Percentiles rank a stretch among this genome's conserved stretches.
These are phyloP conservation scores for Chlorodrepanis virens DNA, from an alignment of 2,113 vertebrate genomes.

Conservation along the genomic window DNA sequence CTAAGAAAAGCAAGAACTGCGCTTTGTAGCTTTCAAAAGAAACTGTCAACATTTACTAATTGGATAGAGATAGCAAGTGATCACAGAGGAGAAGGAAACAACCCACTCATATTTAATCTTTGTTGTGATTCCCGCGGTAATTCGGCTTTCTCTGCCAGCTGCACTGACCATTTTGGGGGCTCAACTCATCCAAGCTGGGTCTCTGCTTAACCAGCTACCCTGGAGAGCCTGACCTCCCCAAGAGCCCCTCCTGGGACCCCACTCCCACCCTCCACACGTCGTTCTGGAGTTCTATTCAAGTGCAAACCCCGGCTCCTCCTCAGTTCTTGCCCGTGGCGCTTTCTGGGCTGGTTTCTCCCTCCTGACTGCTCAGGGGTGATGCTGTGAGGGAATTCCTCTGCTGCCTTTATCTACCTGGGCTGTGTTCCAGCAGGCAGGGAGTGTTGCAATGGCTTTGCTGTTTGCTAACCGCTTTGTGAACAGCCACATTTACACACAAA, in stretches of 20 bases:
- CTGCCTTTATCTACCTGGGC: fast-evolving
- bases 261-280: not conserved
- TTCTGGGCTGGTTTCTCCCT: fast-evolving
- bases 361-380: fast-evolving
- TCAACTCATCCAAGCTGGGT: fast-evolving
- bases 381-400: not conserved
- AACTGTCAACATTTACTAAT: fast-evolving
- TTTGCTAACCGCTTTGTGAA: too few relatives aligned
- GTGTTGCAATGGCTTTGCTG: fast-evolving
- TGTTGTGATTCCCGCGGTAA: fast-evolving
- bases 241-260: not conserved
- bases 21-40: not conserved
- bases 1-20: fast-evolving
- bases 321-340: fast-evolving
- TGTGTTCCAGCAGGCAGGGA: fast-evolving
- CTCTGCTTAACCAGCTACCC: fast-evolving
- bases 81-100: fast-evolving
- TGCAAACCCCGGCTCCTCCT: fast-evolving
- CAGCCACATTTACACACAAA: fast-evolving
- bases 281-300: not conserved
- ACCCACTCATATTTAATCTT: fast-evolving
- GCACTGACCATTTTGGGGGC: fast-evolving
- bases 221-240: not conserved
- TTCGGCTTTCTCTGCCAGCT: fast-evolving
- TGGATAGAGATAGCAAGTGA: fast-evolving